Evolutionary conservation across 2,797 vertebrate genomes (phyloP).

Genomic region (Microhierax caerulescens): DNA sequence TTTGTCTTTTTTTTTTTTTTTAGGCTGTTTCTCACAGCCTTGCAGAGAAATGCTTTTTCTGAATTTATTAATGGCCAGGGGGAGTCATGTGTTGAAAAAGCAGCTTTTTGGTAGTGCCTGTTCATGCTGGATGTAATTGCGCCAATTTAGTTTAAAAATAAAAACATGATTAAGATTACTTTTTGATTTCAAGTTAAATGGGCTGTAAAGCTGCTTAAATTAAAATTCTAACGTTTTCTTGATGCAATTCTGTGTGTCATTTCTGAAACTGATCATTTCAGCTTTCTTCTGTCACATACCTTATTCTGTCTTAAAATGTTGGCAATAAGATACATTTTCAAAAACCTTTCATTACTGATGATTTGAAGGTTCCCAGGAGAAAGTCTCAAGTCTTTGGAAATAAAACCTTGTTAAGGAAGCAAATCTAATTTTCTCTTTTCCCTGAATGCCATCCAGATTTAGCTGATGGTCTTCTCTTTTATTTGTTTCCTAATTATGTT

Average conservation of each 20-base stretch:
- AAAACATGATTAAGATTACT: slow-evolving; percentile 64
- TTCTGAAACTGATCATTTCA: slow-evolving; percentile 16
- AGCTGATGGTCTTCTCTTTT: background rate
- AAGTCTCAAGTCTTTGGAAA: background rate
- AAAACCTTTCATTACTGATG: slow-evolving; percentile 20
- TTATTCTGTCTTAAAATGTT: slow-evolving; percentile 26
- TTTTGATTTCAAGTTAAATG: slow-evolving; percentile 67
- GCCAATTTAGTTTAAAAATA: slow-evolving; percentile 62
- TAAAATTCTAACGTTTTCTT: slow-evolving; percentile 45
- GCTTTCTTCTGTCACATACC: background rate
- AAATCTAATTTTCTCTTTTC: slow-evolving; percentile 40
- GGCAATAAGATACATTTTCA: background rate
- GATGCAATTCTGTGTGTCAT: background rate
- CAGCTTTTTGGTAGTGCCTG: slow-evolving; percentile 37
- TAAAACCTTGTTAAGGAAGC: slow-evolving; percentile 15
- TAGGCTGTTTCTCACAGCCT: background rate
- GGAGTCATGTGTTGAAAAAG: slow-evolving; percentile 32
- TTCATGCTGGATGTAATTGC: slow-evolving; percentile 47
- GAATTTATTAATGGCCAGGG: slow-evolving; percentile 37
- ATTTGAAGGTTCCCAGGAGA: slow-evolving; percentile 27
- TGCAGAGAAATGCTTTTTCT: background rate
- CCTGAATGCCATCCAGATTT: background rate
- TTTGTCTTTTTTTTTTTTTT: background rate
- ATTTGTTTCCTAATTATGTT: background rate
- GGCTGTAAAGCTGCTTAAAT: slow-evolving; percentile 53